Evolutionary conservation across 1,140 invertebrate genomes (phyloP).

Genomic region (Aplysia californica): DNA sequence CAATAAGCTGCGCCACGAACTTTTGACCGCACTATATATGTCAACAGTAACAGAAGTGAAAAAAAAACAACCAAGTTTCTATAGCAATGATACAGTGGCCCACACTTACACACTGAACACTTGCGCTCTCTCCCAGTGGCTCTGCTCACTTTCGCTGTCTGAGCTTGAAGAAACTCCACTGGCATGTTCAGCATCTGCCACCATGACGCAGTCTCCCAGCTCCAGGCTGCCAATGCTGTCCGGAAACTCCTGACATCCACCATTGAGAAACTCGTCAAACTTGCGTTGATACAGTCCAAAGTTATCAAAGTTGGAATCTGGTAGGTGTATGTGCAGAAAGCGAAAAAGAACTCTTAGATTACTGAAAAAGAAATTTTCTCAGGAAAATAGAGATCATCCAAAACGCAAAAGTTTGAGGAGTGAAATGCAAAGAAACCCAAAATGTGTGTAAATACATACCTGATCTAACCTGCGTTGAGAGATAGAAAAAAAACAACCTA

Average conservation of each 20-base stretch:
- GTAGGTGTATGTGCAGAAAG: too few species aligned
- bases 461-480: too few species aligned
- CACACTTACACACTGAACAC: slow-evolving; percentile 7
- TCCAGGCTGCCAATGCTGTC: neutral
- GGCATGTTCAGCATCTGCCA: neutral
- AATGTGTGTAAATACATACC: neutral
- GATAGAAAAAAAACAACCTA: too few species aligned
- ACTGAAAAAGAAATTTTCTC: too few species aligned
- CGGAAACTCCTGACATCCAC: neutral
- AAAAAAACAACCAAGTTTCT: too few species aligned
- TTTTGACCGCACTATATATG: too few species aligned
- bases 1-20: too few species aligned
- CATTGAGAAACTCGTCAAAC: slow-evolving; percentile 2
- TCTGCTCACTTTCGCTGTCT: neutral
- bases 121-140: slow-evolving; percentile 6
- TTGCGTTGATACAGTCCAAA: neutral
- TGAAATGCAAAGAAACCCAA: neutral
- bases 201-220: slow-evolving; percentile 3
- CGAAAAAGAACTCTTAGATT: too few species aligned
- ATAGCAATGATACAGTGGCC: too few species aligned
- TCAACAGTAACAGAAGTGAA: too few species aligned
- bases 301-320: slow-evolving; percentile 1
- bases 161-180: too few species aligned
- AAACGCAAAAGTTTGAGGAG: neutral
- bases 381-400: neutral